Evolutionary conservation across 2,113 vertebrate genomes (phyloP).

Genomic region (Paedocypris sp.): DNA sequence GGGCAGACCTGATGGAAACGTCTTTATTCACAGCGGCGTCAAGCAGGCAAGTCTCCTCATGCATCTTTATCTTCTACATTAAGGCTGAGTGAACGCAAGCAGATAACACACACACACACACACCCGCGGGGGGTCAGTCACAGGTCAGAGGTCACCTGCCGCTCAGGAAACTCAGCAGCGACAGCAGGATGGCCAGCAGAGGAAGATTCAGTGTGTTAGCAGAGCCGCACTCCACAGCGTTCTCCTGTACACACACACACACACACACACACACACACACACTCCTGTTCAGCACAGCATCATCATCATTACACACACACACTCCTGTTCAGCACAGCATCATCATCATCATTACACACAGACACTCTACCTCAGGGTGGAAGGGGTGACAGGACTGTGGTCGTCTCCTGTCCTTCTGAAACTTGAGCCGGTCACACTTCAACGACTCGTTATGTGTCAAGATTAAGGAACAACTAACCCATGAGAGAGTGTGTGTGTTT

Average conservation of each 20-base stretch:
- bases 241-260: conserved; percentile 62
- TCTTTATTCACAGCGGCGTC: no score
- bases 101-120: no score
- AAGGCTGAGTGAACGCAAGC: no score
- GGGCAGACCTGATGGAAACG: no score
- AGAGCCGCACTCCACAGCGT: conserved; percentile 86
- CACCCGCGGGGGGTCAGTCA: conserved; percentile 15
- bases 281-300: no score
- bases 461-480: conserved; percentile 67
- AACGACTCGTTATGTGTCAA: conserved; percentile 94
- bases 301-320: conserved; percentile 15
- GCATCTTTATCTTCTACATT: no score
- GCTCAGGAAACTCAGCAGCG: conserved; percentile 61
- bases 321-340: background rate
- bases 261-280: no score
- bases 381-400: conserved; percentile 95
- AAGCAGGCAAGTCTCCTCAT: no score
- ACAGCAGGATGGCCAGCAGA: conserved; percentile 55
- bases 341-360: no score
- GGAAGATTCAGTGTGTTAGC: conserved; percentile 58
- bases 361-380: conserved; percentile 61
- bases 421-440: conserved; percentile 91
- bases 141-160: conserved; percentile 77
- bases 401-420: conserved; percentile 90
- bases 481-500: background rate